Percentiles rank a stretch among this genome's conserved stretches.
These are phyloP conservation scores for Agrotis ipsilon DNA, from an alignment of 2,888 invertebrate species.

Conservation along the genomic window DNA sequence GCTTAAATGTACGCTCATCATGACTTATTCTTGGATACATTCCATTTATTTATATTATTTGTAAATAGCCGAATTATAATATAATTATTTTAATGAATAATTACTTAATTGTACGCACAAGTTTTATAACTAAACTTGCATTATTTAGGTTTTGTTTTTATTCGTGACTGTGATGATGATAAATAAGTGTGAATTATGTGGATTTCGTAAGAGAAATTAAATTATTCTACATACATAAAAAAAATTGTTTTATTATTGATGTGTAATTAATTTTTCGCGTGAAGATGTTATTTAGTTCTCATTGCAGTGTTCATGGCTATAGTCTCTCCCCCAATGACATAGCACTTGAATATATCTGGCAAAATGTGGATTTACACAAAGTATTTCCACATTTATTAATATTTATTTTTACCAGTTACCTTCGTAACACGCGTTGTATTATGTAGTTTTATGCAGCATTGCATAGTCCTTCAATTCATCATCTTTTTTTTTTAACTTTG, in stretches of 20 bases:
- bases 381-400: too few relatives aligned
- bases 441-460: too few relatives aligned
- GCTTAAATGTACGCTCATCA: constrained; percentile 4
- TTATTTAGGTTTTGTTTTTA: constrained; percentile 60
- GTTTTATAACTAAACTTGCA: constrained; percentile 45
- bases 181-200: constrained; percentile 57
- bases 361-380: too few relatives aligned
- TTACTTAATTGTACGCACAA: constrained; percentile 18
- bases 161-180: constrained; percentile 79
- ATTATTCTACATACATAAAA: constrained; percentile 62
- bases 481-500: too few relatives aligned
- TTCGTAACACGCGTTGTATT: too few relatives aligned
- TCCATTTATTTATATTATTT: constrained; percentile 50
- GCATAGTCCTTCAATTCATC: too few relatives aligned
- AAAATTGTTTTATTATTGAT: constrained; percentile 13
- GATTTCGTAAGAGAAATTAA: constrained; percentile 68
- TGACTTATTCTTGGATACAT: constrained; percentile 33
- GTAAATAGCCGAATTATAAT: constrained; percentile 60
- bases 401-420: too few relatives aligned
- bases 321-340: too few relatives aligned
- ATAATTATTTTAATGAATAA: constrained; percentile 33
- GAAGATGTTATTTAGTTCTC: too few relatives aligned
- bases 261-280: too few relatives aligned
- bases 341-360: too few relatives aligned
- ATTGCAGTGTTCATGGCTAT: too few relatives aligned